Evolutionary conservation across 2,888 invertebrate genomes (phyloP).

Genomic region (Melitaea athalia): DNA sequence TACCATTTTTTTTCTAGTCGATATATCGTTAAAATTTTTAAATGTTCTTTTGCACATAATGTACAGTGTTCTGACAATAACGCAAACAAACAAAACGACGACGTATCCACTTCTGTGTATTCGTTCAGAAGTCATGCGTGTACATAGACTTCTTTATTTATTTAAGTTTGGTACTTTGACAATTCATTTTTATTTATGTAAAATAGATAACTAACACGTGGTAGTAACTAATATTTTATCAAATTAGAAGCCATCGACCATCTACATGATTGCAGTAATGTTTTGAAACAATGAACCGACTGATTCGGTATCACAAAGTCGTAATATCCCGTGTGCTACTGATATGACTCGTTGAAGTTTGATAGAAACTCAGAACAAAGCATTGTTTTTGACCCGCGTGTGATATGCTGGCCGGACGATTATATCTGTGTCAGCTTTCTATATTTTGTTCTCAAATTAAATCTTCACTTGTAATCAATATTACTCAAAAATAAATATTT

Average conservation of each 20-base stretch:
- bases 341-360: constrained; percentile 50
- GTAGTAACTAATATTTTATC: not conserved
- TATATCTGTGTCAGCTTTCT: constrained; percentile 29
- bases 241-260: not conserved
- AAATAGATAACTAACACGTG: no score
- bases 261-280: not conserved
- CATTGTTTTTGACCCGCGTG: constrained; percentile 60
- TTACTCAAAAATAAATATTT: not conserved
- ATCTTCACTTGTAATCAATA: not conserved
- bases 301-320: constrained; percentile 17
- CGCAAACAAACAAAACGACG: no score
- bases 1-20: no score
- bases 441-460: not conserved
- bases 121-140: no score
- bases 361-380: constrained; percentile 47
- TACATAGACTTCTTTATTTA: no score
- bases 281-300: constrained; percentile 11
- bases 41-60: no score
- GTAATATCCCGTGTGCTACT: constrained; percentile 27
- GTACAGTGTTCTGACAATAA: no score
- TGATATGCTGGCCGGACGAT: constrained; percentile 38
- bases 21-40: no score
- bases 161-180: no score
- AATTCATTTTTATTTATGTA: no score
- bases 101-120: no score